Evolutionary conservation across 23 tunicate genomes (phyloP).

Genomic region (Corella eumyota): DNA sequence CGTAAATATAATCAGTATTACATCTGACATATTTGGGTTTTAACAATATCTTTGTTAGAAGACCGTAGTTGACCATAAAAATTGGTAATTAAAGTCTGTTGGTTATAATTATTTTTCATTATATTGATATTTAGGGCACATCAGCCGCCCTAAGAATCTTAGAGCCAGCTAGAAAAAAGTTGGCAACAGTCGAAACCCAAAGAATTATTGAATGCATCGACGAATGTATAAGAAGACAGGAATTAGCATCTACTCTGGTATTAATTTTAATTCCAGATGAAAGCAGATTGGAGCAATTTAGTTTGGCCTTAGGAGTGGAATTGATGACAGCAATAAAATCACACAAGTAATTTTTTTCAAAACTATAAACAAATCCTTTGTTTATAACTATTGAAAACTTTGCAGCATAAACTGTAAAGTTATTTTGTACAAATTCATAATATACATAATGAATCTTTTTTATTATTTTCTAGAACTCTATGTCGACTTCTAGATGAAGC

Average conservation of each 20-base stretch:
- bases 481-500: slow-evolving; percentile 19
- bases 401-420: too few relatives aligned
- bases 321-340: slow-evolving; percentile 37
- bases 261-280: slow-evolving; percentile 31
- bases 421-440: too few relatives aligned
- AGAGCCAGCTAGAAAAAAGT: slow-evolving; percentile 83
- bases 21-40: too few relatives aligned
- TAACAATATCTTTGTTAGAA: too few relatives aligned
- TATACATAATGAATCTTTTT: background rate
- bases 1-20: too few relatives aligned
- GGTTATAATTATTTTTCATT: too few relatives aligned
- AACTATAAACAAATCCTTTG: too few relatives aligned
- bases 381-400: too few relatives aligned
- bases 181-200: slow-evolving; percentile 83
- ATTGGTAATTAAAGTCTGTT: too few relatives aligned
- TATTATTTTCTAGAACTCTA: slow-evolving; percentile 5
- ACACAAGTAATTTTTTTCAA: slow-evolving; percentile 30
- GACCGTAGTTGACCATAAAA: too few relatives aligned
- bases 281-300: slow-evolving; percentile 43
- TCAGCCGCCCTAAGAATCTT: slow-evolving; percentile 65
- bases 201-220: slow-evolving; percentile 80
- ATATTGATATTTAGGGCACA: slow-evolving; percentile 40
- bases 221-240: slow-evolving; percentile 64
- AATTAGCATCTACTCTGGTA: slow-evolving; percentile 34
- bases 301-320: slow-evolving; percentile 52